Evolutionary conservation across 2,113 vertebrate genomes (phyloP).

Genomic region (Chaenocephalus aceratus): DNA sequence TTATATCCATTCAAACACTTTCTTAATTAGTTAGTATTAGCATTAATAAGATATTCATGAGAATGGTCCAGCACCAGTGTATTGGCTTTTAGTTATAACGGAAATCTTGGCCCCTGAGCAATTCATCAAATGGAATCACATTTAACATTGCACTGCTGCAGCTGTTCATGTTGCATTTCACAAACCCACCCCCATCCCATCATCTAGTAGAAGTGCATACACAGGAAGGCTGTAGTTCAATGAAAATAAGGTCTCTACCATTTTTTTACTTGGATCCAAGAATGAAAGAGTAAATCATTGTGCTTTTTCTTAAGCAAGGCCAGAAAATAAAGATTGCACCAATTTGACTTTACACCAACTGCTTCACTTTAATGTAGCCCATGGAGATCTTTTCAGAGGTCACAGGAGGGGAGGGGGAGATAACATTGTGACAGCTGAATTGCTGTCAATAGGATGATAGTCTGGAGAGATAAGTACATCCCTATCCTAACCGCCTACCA

Average conservation of each 20-base stretch:
- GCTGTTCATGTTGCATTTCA: neutral
- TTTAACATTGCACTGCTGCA: neutral
- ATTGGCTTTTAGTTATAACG: too few species aligned
- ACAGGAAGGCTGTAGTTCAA: neutral
- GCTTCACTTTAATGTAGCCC: conserved; percentile 1
- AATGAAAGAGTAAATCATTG: neutral
- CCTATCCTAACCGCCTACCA: neutral
- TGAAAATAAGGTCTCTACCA: neutral
- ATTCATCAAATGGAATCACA: too few species aligned
- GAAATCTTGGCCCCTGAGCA: too few species aligned
- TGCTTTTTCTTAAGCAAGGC: neutral
- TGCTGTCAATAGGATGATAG: conserved; percentile 26
- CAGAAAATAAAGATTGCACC: conserved; percentile 9
- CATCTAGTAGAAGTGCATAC: too few species aligned
- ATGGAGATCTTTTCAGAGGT: conserved; percentile 19
- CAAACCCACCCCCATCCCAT: neutral
- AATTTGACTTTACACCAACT: conserved; percentile 2
- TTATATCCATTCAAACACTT: too few species aligned
- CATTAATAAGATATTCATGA: too few species aligned
- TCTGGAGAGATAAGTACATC: conserved; percentile 19
- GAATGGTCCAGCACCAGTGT: too few species aligned
- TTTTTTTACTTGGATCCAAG: neutral
- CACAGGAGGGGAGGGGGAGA: conserved; percentile 1
- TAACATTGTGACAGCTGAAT: conserved; percentile 9
- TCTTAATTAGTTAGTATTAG: too few species aligned